Evolutionary conservation across 2,888 invertebrate species (phyloP).

Genomic region (Polyploca ridens): DNA sequence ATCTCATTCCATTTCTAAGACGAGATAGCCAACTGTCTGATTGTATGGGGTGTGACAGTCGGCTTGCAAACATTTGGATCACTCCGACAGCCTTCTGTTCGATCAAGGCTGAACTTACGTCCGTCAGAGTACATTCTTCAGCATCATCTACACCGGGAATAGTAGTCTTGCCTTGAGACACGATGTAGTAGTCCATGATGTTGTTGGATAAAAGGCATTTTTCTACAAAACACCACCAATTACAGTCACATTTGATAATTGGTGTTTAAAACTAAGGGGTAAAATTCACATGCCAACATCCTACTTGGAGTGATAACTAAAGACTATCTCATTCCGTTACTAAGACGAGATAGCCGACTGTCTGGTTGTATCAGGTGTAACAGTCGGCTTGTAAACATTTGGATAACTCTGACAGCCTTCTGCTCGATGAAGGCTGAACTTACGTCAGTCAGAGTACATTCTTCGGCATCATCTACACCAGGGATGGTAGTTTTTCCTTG

Average conservation of each 20-base stretch:
- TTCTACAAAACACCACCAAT: constrained; percentile 84
- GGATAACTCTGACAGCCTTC: constrained; percentile 55
- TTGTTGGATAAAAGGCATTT: constrained; percentile 89
- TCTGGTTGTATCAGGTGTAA: constrained; percentile 54
- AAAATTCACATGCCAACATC: constrained; percentile 43
- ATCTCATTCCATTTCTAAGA: constrained; percentile 55
- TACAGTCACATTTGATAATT: constrained; percentile 69
- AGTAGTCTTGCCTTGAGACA: constrained; percentile 96
- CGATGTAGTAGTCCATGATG: constrained; percentile 93
- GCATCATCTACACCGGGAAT: constrained; percentile 96
- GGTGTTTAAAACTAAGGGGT: constrained; percentile 50
- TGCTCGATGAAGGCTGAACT: constrained; percentile 79
- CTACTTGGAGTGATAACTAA: constrained; percentile 24
- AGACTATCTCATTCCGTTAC: constrained; percentile 53
- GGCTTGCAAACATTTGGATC: constrained; percentile 41
- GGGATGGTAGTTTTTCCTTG: constrained; percentile 97
- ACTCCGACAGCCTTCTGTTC: constrained; percentile 57
- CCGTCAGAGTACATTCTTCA: constrained; percentile 92
- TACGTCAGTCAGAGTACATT: constrained; percentile 92
- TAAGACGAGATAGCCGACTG: constrained; percentile 48
- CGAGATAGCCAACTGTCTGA: constrained; percentile 53
- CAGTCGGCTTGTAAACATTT: constrained; percentile 38
- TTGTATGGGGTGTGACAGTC: constrained; percentile 49
- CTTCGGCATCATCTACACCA: constrained; percentile 95
- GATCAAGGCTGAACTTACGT: constrained; percentile 87